Evolutionary conservation across 2,113 vertebrate genomes (phyloP).

Genomic region (Stegastes partitus): DNA sequence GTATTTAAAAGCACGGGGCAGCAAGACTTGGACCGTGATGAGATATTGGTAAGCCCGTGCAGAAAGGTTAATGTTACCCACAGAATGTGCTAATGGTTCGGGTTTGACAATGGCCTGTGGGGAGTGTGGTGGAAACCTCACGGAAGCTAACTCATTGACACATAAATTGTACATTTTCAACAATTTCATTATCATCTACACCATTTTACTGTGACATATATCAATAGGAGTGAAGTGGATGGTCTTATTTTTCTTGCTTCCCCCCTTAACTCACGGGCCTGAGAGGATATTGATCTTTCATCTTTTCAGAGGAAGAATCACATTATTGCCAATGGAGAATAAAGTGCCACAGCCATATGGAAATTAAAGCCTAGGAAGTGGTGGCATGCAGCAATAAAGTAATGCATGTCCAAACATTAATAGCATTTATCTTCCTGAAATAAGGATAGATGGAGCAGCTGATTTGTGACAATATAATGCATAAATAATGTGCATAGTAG

Average conservation of each 20-base stretch:
- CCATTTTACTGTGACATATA: slow-evolving; percentile 76
- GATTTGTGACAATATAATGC: slow-evolving; percentile 37
- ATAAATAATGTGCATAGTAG: slow-evolving; percentile 36
- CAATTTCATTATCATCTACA: slow-evolving; percentile 83
- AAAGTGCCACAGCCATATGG: slow-evolving; percentile 72
- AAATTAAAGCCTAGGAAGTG: slow-evolving; percentile 63
- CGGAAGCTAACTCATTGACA: slow-evolving; percentile 77
- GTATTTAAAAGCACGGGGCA: slow-evolving; percentile 69
- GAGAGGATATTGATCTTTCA: slow-evolving; percentile 84
- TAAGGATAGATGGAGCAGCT: slow-evolving; percentile 60
- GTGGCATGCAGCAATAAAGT: slow-evolving; percentile 53
- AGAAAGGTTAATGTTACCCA: slow-evolving; percentile 85
- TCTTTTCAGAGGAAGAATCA: slow-evolving; percentile 79
- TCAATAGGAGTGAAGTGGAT: slow-evolving; percentile 79
- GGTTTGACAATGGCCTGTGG: slow-evolving; percentile 83
- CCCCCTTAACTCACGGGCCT: slow-evolving; percentile 68
- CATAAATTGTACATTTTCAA: slow-evolving; percentile 84
- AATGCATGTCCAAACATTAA: slow-evolving; percentile 58
- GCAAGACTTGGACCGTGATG: slow-evolving; percentile 70
- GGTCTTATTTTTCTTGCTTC: slow-evolving; percentile 76
- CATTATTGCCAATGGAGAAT: slow-evolving; percentile 77
- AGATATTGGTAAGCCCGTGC: slow-evolving; percentile 79
- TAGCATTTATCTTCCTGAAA: slow-evolving; percentile 59
- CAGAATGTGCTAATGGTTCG: slow-evolving; percentile 80
- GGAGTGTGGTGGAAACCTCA: slow-evolving; percentile 67